Base-by-base conservation (phyloP, 1,140 invertebrate species). In the Philotrypesis tridentata region DNA sequence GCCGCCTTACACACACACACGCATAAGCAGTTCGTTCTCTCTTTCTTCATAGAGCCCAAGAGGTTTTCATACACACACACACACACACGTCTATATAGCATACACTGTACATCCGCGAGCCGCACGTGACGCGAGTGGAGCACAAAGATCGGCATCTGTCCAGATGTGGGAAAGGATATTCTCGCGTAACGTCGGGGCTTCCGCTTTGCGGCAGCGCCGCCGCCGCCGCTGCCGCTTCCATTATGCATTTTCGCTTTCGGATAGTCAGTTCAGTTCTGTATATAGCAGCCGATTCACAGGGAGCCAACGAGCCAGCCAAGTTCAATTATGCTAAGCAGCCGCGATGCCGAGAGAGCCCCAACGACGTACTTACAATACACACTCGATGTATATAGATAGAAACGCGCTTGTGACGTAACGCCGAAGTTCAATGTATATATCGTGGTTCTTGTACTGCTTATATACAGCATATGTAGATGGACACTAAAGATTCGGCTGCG, bases 91-190 rank as follows among this genome's bases (percentile, higher is more conserved):
- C 8, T 12, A 67, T 61, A 25, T n/a, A n/a, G n/a, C n/a, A n/a
- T n/a, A n/a, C n/a, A n/a, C n/a, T n/a, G n/a, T n/a, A n/a, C n/a
- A n/a, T n/a, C n/a, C n/a, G n/a, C 60, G 11, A 11, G 25, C 27
- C 17, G 25, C 23, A 65, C 11, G 61, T 29, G 61, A 29, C 61
- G 61, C 61, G 25, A 27, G 9, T 37, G 9, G 48, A 55, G 21
- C 21, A 29, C 67, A 68, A 68, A 68, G 67, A 73, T 60, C 72
- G 60, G 72, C 72, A 74, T 74, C 72, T 74, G 72, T 25, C 43
- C 72, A 43, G 72, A 60, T 61, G 72, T 74, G 72, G 74, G 85
- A 85, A 86, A 86, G 84, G 84, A 76, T 86, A 86, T 82, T 85
- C n/a, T n/a, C 82, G 68, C 37, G 79, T 81, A 83, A 86, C 84